Base-by-base conservation (phyloP, 2,113 vertebrate species). In the Patagioenas fasciata region DNA sequence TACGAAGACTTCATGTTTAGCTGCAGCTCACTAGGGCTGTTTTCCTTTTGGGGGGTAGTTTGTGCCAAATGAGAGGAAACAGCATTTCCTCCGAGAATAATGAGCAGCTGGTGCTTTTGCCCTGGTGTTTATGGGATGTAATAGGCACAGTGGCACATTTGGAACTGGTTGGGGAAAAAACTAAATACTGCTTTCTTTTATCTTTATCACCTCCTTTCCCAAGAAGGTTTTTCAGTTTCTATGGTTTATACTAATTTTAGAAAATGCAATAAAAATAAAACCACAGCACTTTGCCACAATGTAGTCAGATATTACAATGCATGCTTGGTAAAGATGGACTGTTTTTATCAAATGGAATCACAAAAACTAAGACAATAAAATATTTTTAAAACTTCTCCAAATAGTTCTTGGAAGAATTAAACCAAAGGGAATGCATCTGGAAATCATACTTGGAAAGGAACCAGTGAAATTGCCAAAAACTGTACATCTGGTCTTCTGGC, bases 111-210 rank as follows among this genome's bases (percentile, higher is more conserved):
- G 96, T 54, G 77, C 95, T 80, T 96, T 97, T 96, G 95, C 97
- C 97, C 92, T 97, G 96, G 95, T 96, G 95, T 98, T 97, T 97
- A 97, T 96, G 83, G 93, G 96, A 97, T 96, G 94, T 97, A 97
- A 96, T 93, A 97, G 95, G 94, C 98, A 94, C 95, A 97, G 96
- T 98, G 97, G 92, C 97, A 95, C 96, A 97, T 98, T 98, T 97
- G 96, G 96, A 98, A 89, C 88, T 96, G 97, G 88, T 96, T 98
- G 95, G 90, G 93, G 95, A 97, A 90, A 95, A 95, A 98, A 93
- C 89, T 95, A 97, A 97, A 98, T 95, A 89, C 88, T 96, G 97
- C 90, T 97, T 97, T 96, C 97, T 97, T 98, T 98, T 97, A 97
- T 98, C 97, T 97, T 97, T 97, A 97, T 98, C 97, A 96, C 93